phyloP scores from a whole-genome alignment of 2,888 invertebrate species.

The Diaperis boleti region DNA sequence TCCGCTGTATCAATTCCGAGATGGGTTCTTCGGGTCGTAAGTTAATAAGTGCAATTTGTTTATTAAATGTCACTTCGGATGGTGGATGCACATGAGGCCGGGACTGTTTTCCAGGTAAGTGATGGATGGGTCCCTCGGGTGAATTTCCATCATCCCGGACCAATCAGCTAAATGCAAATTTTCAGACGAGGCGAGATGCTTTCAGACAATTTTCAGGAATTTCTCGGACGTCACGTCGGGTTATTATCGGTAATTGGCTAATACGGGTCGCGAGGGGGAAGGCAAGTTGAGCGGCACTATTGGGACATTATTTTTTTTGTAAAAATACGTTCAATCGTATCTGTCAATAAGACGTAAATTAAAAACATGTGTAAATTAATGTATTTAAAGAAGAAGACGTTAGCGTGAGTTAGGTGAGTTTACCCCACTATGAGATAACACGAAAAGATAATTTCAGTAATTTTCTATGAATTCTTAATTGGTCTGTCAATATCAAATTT shows the following conservation, averaged over 20 bases:
- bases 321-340: too few relatives aligned
- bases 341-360: too few relatives aligned
- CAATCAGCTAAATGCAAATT: constrained; percentile 60
- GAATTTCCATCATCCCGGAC: constrained; percentile 55
- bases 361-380: too few relatives aligned
- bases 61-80: constrained; percentile 49
- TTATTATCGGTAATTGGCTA: constrained; percentile 30
- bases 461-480: too few relatives aligned
- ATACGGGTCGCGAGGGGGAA: constrained; percentile 16
- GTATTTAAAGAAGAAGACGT: too few relatives aligned
- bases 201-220: constrained; percentile 32
- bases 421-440: too few relatives aligned
- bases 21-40: constrained; percentile 27
- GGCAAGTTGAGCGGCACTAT: too few relatives aligned
- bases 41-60: constrained; percentile 51
- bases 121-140: constrained; percentile 57
- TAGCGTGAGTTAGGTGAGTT: too few relatives aligned
- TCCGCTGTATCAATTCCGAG: constrained; percentile 15
- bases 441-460: too few relatives aligned
- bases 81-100: constrained; percentile 49
- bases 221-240: constrained; percentile 15
- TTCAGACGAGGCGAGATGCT: constrained; percentile 26
- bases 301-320: too few relatives aligned
- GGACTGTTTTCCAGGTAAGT: constrained; percentile 54
- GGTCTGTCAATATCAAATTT: too few relatives aligned